Base-by-base conservation (phyloP, 2,888 invertebrate species). In the Eutolmus rufibarbis region DNA sequence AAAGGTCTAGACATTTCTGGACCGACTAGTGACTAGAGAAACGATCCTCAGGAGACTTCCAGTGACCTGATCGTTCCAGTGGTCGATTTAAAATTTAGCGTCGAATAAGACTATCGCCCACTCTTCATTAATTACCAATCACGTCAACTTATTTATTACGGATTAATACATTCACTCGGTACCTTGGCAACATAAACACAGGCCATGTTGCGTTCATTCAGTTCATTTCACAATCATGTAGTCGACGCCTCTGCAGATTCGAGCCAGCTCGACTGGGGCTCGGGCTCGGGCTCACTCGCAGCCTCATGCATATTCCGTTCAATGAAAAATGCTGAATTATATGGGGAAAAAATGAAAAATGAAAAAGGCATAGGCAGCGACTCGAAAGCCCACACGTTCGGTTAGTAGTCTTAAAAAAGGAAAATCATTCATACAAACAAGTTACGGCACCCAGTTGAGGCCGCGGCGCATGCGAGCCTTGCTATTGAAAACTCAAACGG, bases 121-220 rank as follows among this genome's bases (percentile, higher is more conserved):
- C 87, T 81, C 81, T 74, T 81, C 78, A 81, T 88, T 88, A 88
- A 88, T 88, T 88, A 85, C 78, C 79, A 56, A 88, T 86, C 86
- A 86, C 82, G 82, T 84, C 82, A 82, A 86, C 82, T 77, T 76
- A 82, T 88, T 86, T 86, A 86, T 81, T 86, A 81, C 74, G 81
- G 81, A 86, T 88, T 88, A 74, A 74, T 74, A 74, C 74, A 40
- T 85, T 85, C 74, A 28, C 57, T 51, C 34, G 23, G 66, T 57
- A 51, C 46, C 57, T 82, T 82, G 57, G 37, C 57, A 66, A 82
- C 82, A 82, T 82, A 82, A 82, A 82, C 57, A 82, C 76, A 46
- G 82, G n/a, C 37, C 82, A 66, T 82, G 82, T 66, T 82, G 79
- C 82, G 57, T 66, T 82, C 82, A 82, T 82, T 82, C 82, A 82